Base-by-base conservation (phyloP, 2,888 invertebrate species). In the Drosophila nr. perissopoda region DNA sequence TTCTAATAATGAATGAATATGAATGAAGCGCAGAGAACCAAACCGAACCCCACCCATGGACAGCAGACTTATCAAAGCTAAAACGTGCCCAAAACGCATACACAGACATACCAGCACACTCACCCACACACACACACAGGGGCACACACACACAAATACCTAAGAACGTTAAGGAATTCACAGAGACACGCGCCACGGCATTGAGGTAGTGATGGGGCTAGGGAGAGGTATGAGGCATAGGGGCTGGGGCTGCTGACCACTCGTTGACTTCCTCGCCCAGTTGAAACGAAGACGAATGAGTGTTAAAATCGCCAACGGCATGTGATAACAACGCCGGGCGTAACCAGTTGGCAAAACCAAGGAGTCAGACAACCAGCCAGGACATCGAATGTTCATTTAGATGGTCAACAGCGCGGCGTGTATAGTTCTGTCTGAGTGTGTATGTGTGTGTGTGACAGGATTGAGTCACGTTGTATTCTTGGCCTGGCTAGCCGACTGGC, bases 1-100 rank as follows among this genome's bases (percentile, higher is more conserved):
- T 83, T 89, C 88, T 90, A 90, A 90, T 92, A 91, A 92, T 91
- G 87, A 91, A 92, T 90, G 91, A 88, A 89, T 88, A 86, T 85
- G 87, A 91, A 90, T 87, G 86, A 87, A 86, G 85, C 78, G 71
- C 74, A 76, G 66, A 72, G 68, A 70, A 45, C 56, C 58, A 64
- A 80, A 67, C 61, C 52, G 67, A 71, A 72, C 78, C 81, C 78
- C 67, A 69, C 78, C 76, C 69, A 68, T 69, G 57, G 34, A 71
- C 76, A 65, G 27, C 38, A 45, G 72, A 78, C 86, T 83, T 87
- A 87, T 90, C 84, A 87, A 87, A 87, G 78, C 90, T 83, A 78
- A 87, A 87, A 87, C 87, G 87, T 87, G 87, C 87, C 90, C 87
- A 86, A 87, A 87, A 82, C 80, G 36, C 62, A 71, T 45, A 76